Percentiles rank a stretch among this genome's conserved stretches.
These are phyloP conservation scores for Tromatobia lineatoria DNA, from an alignment of 2,888 invertebrate genomes.

Conservation along the genomic window DNA sequence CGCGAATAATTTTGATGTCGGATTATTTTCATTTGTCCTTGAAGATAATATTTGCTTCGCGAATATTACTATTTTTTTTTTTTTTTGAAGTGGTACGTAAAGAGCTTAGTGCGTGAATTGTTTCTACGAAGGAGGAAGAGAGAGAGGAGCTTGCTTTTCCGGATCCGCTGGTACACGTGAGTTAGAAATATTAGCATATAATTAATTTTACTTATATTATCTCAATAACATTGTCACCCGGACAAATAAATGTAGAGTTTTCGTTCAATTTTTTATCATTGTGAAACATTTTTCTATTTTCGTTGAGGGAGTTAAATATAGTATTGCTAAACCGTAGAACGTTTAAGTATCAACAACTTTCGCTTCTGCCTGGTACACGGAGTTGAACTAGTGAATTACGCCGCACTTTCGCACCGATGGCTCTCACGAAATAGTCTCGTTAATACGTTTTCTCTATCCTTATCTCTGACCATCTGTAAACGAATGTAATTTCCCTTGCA, in stretches of 20 bases:
- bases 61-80: neutral
- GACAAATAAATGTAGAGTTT: neutral
- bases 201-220: neutral
- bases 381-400: neutral
- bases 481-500: slow-evolving; percentile 5
- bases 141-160: neutral
- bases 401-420: neutral
- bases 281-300: neutral
- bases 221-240: neutral
- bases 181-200: neutral
- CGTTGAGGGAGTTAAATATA: neutral
- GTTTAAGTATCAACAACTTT: neutral
- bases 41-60: neutral
- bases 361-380: neutral
- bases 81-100: slow-evolving; percentile 15
- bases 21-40: neutral
- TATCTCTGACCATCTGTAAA: neutral
- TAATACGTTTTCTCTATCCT: neutral
- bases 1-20: neutral
- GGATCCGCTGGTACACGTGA: slow-evolving; percentile 8
- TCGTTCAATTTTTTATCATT: neutral
- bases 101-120: slow-evolving; percentile 4
- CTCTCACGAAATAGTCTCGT: neutral
- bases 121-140: neutral
- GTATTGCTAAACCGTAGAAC: neutral